These are phyloP conservation scores for Sarcophaga subvicina DNA, from an alignment of 2,888 invertebrate genomes.

Conservation along the genomic window DNA sequence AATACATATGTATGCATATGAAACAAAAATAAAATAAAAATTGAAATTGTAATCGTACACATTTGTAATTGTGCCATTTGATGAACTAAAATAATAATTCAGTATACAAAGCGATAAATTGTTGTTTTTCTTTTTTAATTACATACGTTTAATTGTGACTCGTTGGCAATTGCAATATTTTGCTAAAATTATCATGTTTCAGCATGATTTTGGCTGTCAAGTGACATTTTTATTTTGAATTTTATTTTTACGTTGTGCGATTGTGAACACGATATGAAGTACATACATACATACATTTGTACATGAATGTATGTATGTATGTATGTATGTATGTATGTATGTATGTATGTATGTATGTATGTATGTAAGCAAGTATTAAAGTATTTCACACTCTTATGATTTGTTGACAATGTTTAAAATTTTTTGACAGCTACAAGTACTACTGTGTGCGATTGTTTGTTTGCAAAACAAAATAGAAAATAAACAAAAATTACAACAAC, in stretches of 20 bases:
- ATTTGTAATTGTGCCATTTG: conserved; percentile 21
- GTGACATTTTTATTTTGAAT: background rate
- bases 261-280: background rate
- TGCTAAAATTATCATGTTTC: no score
- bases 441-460: conserved; percentile 21
- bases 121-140: background rate
- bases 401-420: conserved; percentile 24
- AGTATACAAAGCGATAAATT: background rate
- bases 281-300: background rate
- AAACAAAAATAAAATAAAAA: background rate
- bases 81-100: conserved; percentile 9
- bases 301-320: no score
- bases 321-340: no score
- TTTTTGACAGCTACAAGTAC: conserved; percentile 45
- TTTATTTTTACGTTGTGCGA: background rate
- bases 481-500: no score
- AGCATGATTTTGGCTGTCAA: background rate
- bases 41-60: no score
- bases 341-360: no score
- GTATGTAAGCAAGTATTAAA: background rate
- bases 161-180: background rate
- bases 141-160: background rate
- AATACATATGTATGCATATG: background rate
- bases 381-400: conserved; percentile 31
- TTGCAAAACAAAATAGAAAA: background rate